Evolutionary conservation across 2,113 vertebrate species (phyloP).

Genomic region (Nannospalax galili): DNA sequence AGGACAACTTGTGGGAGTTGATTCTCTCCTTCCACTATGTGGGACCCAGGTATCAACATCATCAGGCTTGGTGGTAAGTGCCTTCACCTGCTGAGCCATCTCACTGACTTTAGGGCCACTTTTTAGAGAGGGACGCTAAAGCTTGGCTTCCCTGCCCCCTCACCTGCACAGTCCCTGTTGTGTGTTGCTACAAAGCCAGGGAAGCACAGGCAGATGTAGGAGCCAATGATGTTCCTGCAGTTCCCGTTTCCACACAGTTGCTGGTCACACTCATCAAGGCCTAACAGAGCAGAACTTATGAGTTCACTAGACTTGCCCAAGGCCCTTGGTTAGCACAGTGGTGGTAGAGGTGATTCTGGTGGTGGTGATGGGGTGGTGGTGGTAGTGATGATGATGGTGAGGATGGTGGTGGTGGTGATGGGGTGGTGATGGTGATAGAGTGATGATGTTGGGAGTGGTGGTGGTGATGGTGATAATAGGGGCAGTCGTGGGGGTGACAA

Average conservation of each 20-base stretch:
- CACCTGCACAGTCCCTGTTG: conserved; percentile 96
- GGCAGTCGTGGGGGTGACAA: no score
- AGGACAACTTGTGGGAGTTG: no score
- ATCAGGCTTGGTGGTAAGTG: no score
- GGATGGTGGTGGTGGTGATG: no score
- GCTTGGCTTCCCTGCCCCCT: neutral
- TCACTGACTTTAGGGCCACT: neutral
- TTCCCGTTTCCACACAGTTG: conserved; percentile 95
- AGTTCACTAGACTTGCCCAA: neutral
- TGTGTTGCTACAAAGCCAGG: conserved; percentile 93
- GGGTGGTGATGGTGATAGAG: no score
- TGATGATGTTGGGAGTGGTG: no score
- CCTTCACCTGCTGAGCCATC: neutral
- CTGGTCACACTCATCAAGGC: conserved; percentile 94
- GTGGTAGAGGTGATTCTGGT: no score
- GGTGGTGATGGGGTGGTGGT: no score
- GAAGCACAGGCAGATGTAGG: conserved; percentile 97
- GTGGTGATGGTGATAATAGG: no score
- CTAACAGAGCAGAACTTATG: conserved; percentile 80
- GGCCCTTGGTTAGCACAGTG: neutral
- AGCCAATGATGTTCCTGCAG: conserved; percentile 95
- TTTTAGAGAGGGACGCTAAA: neutral
- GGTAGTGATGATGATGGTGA: no score
- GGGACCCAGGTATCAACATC: no score
- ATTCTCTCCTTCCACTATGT: no score